A percentile compares a stretch with the other conserved stretches of the same genome.
Conservation (phyloP, 2,888 invertebrate species). For the Busseola fusca region DNA sequence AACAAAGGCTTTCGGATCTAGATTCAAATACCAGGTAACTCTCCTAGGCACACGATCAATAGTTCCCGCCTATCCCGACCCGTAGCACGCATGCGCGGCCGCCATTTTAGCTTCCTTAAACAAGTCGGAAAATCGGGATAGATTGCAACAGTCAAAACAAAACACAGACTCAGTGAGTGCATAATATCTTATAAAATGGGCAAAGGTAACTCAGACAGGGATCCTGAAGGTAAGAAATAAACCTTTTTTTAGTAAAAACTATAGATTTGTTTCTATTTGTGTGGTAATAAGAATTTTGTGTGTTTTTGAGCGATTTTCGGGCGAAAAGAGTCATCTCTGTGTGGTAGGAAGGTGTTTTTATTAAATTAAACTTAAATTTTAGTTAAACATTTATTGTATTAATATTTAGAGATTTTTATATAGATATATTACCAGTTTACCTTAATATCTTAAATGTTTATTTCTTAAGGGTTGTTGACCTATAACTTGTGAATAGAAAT, state of each 20-base stretch:
- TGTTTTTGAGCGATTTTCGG: conserved; percentile 7
- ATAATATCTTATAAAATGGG: conserved; percentile 40
- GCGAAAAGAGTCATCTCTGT: background rate
- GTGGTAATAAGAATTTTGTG: background rate
- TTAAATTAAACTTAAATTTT: background rate
- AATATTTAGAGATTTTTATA: background rate
- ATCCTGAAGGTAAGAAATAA: conserved; percentile 75
- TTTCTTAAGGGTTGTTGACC: conserved; percentile 40
- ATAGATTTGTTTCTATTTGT: background rate
- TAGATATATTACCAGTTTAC: background rate
- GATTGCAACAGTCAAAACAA: conserved; percentile 69
- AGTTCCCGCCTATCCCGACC: conserved; percentile 70
- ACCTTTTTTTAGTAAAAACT: background rate
- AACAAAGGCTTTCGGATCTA: conserved; percentile 42
- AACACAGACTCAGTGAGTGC: conserved; percentile 56
- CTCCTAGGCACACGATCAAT: conserved; percentile 79
- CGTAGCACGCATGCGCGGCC: conserved; percentile 69
- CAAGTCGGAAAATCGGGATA: conserved; percentile 58
- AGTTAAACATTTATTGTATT: background rate
- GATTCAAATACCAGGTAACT: conserved; percentile 57
- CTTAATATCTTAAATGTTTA: conserved; percentile 9
- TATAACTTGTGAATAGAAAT: conserved; percentile 10
- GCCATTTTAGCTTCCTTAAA: conserved; percentile 67
- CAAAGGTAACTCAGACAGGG: conserved; percentile 79
- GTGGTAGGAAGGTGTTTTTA: background rate